Evolutionary conservation across 2,888 invertebrate genomes (phyloP).

Genomic region (Apantesis nais): DNA sequence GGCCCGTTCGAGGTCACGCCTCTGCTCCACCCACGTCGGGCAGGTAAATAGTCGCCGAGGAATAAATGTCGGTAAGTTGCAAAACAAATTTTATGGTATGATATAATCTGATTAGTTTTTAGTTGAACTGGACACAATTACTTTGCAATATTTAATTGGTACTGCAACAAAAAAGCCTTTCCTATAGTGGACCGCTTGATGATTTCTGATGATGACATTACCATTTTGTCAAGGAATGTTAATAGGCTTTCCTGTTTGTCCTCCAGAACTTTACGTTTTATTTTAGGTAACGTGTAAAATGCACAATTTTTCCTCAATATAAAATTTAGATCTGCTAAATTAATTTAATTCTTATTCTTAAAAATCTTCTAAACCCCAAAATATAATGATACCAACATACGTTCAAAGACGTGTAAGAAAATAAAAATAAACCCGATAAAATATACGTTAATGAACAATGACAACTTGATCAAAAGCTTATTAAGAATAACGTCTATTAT

Average conservation of each 20-base stretch:
- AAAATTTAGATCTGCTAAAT: too few species aligned
- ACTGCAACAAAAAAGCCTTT: not conserved
- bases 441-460: not conserved
- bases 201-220: not conserved
- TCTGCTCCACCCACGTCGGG: too few species aligned
- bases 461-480: not conserved
- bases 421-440: too few species aligned
- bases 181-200: not conserved
- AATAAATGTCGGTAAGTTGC: not conserved
- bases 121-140: not conserved
- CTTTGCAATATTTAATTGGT: not conserved
- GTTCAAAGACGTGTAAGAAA: not conserved
- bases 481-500: not conserved
- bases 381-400: not conserved
- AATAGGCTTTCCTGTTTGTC: not conserved
- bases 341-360: not conserved
- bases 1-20: too few species aligned
- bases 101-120: not conserved
- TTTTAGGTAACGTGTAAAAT: not conserved
- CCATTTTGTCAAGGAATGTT: not conserved
- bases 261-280: not conserved
- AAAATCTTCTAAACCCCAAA: not conserved
- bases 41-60: not conserved
- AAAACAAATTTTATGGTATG: not conserved
- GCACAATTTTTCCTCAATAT: not conserved